Evolutionary conservation across 2,888 invertebrate species (phyloP), one percentile per base, ranked within the genome.

Genomic region (Philonicus albiceps): DNA sequence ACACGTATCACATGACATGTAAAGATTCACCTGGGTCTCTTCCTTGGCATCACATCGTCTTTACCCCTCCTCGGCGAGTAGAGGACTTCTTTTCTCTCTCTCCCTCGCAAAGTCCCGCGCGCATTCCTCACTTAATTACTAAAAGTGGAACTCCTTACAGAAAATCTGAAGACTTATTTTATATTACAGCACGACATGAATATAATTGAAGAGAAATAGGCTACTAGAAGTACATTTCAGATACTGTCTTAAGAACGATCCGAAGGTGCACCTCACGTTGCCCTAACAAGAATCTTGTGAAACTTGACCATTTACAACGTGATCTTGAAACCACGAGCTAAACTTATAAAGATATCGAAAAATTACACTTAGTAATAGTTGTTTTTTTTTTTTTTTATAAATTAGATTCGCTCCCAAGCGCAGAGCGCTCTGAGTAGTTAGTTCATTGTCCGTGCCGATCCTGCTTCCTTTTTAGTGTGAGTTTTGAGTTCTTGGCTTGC

Each of bases 361-460:
- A 73, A 72, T 31, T 49, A 84, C 72, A 84, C 72, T 84, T 43
- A 84, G 16, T 84, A 30, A 84, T 73, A 53, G 31, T 53, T 53
- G 31, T 80, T 31, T 27, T 53, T 0, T 80, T 55, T 53, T 27
- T 53, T 5, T 53, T 53, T 37, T 64, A 11, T 11, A 27, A 75
- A 37, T 75, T 53, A 74, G 19, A 16, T 83, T 37, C n/a, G 37
- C 16, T n/a, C 19, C 16, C 37, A 74, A n/a, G 74, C 74, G 74
- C 34, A 13, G 0, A n/a, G 11, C 37, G 31, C 74, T 13, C 74
- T 74, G 37, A 73, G 72, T 85, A 78, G 76, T 90, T 85, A 78
- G 76, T 90, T 90, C 90, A 90, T 90, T 91, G 90, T 90, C 90
- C 91, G 90, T 89, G 90, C 90, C 91, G 92, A 92, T 92, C 92